Percentiles rank a stretch among this genome's conserved stretches.
Evolutionary conservation across 2,888 invertebrate genomes (phyloP).

Genomic region (Melieria picta): DNA sequence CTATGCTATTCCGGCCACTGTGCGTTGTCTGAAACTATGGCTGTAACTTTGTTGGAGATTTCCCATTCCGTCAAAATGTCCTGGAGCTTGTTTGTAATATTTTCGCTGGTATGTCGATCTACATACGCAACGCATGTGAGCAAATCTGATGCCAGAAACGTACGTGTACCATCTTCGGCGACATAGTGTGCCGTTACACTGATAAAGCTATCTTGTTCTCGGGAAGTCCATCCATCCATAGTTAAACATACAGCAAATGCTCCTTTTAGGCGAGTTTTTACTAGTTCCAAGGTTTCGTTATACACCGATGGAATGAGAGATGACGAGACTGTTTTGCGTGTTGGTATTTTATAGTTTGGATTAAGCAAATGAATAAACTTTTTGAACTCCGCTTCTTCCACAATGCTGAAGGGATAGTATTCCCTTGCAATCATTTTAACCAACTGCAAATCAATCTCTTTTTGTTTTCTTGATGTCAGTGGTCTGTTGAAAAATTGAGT

Average conservation of each 20-base stretch:
- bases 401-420: no score
- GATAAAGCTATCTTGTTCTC: slow-evolving; percentile 20
- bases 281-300: not conserved
- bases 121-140: slow-evolving; percentile 21
- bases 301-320: not conserved
- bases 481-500: no score
- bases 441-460: no score
- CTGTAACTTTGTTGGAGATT: slow-evolving; percentile 19
- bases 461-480: no score
- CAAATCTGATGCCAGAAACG: slow-evolving; percentile 20
- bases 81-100: not conserved
- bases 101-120: slow-evolving; percentile 5
- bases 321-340: not conserved
- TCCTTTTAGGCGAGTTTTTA: no score
- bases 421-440: no score
- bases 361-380: no score
- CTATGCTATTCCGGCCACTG: no score
- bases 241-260: slow-evolving; percentile 11
- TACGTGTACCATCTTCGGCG: slow-evolving; percentile 2
- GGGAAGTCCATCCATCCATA: slow-evolving; percentile 34
- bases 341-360: no score
- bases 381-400: no score
- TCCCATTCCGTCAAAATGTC: slow-evolving; percentile 14
- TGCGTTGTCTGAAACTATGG: slow-evolving; percentile 35
- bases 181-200: slow-evolving; percentile 37